Conservation (phyloP, 2,797 vertebrate genomes). For the Onychomys arenicola region DNA sequence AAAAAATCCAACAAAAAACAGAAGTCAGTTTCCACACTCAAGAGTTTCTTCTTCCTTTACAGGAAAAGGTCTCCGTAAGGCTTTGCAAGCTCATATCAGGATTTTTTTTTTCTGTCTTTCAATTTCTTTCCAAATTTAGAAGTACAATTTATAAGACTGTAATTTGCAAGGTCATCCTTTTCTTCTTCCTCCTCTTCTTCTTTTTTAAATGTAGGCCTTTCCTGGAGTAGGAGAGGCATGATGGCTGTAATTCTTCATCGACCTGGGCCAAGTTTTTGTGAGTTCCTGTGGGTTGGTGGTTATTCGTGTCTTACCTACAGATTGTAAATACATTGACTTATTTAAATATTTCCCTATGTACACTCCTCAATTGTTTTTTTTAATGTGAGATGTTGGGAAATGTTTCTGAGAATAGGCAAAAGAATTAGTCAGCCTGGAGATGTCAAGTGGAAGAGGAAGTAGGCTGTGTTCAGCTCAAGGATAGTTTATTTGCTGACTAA, state of each 20-base stretch:
- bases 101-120: slow-evolving; percentile 51
- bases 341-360: not conserved
- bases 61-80: slow-evolving; percentile 58
- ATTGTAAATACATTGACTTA: slow-evolving; percentile 50
- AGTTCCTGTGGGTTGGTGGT: slow-evolving; percentile 53
- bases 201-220: slow-evolving; percentile 2
- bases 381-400: slow-evolving; percentile 69
- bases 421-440: slow-evolving; percentile 41
- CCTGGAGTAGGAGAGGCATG: not conserved
- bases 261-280: slow-evolving; percentile 27
- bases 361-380: not conserved
- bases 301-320: not conserved
- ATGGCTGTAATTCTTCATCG: slow-evolving; percentile 42
- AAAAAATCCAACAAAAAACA: not conserved
- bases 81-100: slow-evolving; percentile 68
- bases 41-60: slow-evolving; percentile 50
- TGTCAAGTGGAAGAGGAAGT: slow-evolving; percentile 5
- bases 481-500: not conserved
- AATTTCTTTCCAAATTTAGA: slow-evolving; percentile 77
- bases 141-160: slow-evolving; percentile 66
- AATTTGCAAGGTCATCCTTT: slow-evolving; percentile 73
- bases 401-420: slow-evolving; percentile 69
- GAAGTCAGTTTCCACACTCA: slow-evolving; percentile 31
- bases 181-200: not conserved
- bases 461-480: accelerated